Percentiles rank a stretch among this genome's conserved stretches.
phyloP scores from a whole-genome alignment of 35 echinoderm and acorn worm genomes.

The Strongylocentrotus purpuratus region DNA sequence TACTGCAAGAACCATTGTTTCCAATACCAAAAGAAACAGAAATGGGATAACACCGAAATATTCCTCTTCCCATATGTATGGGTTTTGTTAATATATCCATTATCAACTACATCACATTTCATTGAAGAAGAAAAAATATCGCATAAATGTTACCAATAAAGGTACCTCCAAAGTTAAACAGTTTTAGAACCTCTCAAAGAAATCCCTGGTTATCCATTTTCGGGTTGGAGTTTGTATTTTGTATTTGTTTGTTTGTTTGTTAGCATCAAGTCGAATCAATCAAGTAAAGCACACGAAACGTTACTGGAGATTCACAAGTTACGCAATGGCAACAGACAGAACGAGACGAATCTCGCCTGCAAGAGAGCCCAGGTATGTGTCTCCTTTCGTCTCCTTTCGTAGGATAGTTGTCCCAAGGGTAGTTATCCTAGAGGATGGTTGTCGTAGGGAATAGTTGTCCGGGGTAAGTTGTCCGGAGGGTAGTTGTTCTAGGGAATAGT shows the following conservation, averaged over 20 bases:
- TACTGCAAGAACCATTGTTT: too few relatives aligned
- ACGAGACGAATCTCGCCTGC: constrained; percentile 47
- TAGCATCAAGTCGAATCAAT: constrained; percentile 49
- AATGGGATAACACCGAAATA: too few relatives aligned
- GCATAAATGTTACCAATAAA: too few relatives aligned
- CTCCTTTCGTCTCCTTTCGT: not conserved
- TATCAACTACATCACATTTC: too few relatives aligned
- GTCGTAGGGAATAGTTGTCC: too few relatives aligned
- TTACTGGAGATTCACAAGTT: constrained; percentile 57
- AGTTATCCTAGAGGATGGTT: not conserved
- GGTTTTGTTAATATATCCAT: too few relatives aligned
- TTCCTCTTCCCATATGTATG: too few relatives aligned
- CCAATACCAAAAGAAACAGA: too few relatives aligned
- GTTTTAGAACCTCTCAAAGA: too few relatives aligned
- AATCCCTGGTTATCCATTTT: not conserved
- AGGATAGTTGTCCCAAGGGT: not conserved
- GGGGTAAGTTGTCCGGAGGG: not conserved
- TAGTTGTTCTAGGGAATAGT: not conserved
- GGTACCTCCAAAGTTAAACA: too few relatives aligned
- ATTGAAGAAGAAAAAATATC: too few relatives aligned
- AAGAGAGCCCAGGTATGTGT: constrained; percentile 62
- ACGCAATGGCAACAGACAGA: constrained; percentile 46
- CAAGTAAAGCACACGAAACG: constrained; percentile 51
- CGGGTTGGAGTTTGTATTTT: not conserved
- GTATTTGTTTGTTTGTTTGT: not conserved